Conservation (phyloP, 2,113 vertebrate species). For the Tragelaphus imberbis region DNA sequence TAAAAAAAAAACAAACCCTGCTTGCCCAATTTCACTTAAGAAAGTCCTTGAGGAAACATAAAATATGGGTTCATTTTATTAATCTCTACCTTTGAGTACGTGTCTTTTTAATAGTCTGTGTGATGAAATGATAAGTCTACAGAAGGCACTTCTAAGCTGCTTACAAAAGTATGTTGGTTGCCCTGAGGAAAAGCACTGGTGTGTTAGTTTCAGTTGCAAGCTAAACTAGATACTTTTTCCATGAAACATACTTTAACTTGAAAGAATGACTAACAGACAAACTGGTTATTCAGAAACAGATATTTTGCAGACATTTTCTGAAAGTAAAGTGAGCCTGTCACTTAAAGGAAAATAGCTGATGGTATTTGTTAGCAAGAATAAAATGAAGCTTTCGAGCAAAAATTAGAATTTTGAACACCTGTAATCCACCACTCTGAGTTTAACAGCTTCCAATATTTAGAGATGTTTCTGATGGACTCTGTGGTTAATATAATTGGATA, state of each 20-base stretch:
- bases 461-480: not conserved
- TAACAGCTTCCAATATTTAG: not conserved
- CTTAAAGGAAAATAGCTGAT: not conserved
- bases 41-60: not conserved
- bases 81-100: not conserved
- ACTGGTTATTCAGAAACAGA: not conserved
- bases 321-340: not conserved
- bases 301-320: not conserved
- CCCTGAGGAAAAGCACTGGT: not conserved
- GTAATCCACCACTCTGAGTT: not conserved
- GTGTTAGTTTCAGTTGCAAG: not conserved
- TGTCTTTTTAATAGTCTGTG: not conserved
- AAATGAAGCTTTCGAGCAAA: conserved; percentile 19
- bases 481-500: not conserved
- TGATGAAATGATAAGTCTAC: not conserved
- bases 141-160: not conserved
- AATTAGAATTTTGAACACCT: conserved; percentile 14
- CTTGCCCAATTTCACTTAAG: not conserved
- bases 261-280: not conserved
- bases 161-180: too few species aligned
- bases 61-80: not conserved
- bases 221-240: not conserved
- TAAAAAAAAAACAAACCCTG: not conserved
- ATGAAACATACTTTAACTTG: not conserved
- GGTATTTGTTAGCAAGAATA: not conserved